Conservation (phyloP, 2,113 vertebrate genomes). For the Thunnus thynnus region DNA sequence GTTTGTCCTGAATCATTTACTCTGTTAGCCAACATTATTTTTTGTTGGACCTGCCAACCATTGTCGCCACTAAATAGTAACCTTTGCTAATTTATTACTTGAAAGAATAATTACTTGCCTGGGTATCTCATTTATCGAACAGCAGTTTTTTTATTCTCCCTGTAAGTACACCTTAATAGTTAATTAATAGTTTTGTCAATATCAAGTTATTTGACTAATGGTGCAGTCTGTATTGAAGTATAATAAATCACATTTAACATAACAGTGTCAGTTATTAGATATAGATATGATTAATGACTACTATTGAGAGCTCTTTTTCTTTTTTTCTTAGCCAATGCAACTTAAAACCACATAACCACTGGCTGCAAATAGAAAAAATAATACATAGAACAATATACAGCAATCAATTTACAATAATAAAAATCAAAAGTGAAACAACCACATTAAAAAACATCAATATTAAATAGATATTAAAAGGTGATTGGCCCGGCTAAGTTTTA, state of each 20-base stretch:
- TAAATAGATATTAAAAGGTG: too few species aligned
- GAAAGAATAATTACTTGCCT: neutral
- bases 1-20: neutral
- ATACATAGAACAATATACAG: too few species aligned
- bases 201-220: neutral
- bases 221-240: neutral
- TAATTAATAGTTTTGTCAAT: neutral
- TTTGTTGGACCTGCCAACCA: neutral
- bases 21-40: neutral
- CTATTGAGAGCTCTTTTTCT: too few species aligned
- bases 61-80: too few species aligned
- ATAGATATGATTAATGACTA: neutral
- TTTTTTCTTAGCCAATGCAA: neutral
- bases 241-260: neutral
- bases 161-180: neutral
- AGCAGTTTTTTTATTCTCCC: neutral
- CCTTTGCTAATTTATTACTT: neutral
- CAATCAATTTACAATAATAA: too few species aligned
- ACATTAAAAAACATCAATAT: too few species aligned
- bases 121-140: neutral
- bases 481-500: too few species aligned
- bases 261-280: neutral
- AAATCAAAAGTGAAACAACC: too few species aligned
- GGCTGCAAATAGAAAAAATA: too few species aligned
- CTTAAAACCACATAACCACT: too few species aligned